These are phyloP conservation scores for Masticophis lateralis DNA, from an alignment of 2,797 vertebrate species.

Conservation along the genomic window DNA sequence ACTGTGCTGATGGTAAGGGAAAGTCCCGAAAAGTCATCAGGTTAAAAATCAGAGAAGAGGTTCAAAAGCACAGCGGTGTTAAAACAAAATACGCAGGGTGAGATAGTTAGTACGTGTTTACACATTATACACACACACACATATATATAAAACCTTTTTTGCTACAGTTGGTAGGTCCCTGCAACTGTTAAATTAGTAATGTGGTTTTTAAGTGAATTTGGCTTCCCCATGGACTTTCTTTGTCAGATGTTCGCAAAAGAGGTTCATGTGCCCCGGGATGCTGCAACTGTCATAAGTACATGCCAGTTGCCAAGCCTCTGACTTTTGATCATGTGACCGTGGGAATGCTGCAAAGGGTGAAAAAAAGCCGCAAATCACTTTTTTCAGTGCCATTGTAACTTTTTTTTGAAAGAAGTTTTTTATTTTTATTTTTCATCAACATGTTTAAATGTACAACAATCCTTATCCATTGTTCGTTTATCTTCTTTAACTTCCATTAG, in stretches of 20 bases:
- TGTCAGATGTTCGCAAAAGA: too few species aligned
- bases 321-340: not conserved
- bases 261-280: too few species aligned
- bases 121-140: too few species aligned
- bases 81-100: not conserved
- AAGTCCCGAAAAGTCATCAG: not conserved
- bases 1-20: not conserved
- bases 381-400: too few species aligned
- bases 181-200: too few species aligned
- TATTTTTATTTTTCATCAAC: too few species aligned
- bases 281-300: not conserved
- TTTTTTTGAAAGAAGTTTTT: too few species aligned
- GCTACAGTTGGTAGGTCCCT: too few species aligned
- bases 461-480: too few species aligned
- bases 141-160: not conserved
- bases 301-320: not conserved
- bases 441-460: too few species aligned
- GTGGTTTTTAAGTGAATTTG: not conserved
- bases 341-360: not conserved
- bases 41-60: not conserved
- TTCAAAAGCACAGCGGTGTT: not conserved
- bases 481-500: too few species aligned
- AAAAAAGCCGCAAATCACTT: not conserved
- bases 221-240: too few species aligned
- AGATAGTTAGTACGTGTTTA: not conserved